Evolutionary conservation across 2,888 invertebrate species (phyloP), one percentile per base, ranked within the genome.

Genomic region (Meteorus colon): DNA sequence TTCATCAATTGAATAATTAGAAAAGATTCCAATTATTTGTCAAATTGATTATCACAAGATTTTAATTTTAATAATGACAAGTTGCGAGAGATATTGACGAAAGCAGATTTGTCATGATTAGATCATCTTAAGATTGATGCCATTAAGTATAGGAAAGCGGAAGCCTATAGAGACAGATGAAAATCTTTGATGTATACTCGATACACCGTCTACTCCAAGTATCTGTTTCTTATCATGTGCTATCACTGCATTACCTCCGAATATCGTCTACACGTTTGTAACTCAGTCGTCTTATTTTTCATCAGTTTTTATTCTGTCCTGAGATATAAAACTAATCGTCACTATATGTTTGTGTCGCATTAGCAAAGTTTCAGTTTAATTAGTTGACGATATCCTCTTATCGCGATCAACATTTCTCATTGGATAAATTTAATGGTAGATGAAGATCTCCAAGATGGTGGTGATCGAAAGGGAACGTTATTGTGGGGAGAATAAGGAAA

Each of bases 101-200:
- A 74, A 81, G 81, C 83, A 82, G 84, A 84, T 84, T 83, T 84
- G 84, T 84, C 84, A 84, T 83, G 84, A 84, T 84, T 84, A 84
- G 84, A 81, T 82, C 81, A 83, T 84, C 19, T 19, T 81, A 83
- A 84, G 84, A 84, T 84, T 84, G 84, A 84, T 82, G 59, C 59
- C 12, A 16, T 24, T 60, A 60, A 12, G 6, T 31, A 27, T n/a
- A n/a, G 55, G 29, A 16, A 45, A 19, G 34, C 45, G 27, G 8
- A 27, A 59, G 71, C 16, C 31, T n/a, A 48, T 62, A 19, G 10
- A 63, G 63, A 70, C 81, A 81, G 83, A 84, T 84, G 81, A 79
- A 84, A 81, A 81, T 79, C 82, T 84, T 83, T 82, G 84, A 84
- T 84, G 69, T 37, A 37, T 31, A 63, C 62, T 27, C 69, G 63